These are phyloP conservation scores for Tryphoninae sp. DNA, from an alignment of 2,888 invertebrate genomes.

Conservation along the genomic window DNA sequence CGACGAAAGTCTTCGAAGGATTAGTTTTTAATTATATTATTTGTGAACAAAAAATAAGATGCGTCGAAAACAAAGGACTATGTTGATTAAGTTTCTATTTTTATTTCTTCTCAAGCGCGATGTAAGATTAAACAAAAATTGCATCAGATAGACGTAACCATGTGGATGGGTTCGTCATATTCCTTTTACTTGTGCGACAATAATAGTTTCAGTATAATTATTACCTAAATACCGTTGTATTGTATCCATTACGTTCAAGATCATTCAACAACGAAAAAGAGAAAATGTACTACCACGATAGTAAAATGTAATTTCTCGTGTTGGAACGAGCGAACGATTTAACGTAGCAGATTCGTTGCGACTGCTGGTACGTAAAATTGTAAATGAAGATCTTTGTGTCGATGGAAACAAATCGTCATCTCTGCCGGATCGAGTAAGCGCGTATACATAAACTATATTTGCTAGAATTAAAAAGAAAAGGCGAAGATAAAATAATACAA, in stretches of 20 bases:
- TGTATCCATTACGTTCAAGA: slow-evolving; percentile 18
- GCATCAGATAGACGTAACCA: slow-evolving; percentile 5
- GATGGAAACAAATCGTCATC: slow-evolving; percentile 38
- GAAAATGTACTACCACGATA: neutral
- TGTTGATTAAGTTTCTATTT: neutral
- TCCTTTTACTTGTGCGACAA: slow-evolving; percentile 57
- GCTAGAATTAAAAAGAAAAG: slow-evolving; percentile 23
- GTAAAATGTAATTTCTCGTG: slow-evolving; percentile 20
- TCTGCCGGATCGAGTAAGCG: slow-evolving; percentile 14
- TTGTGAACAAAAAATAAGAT: no score
- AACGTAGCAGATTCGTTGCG: neutral
- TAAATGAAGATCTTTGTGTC: slow-evolving; percentile 10
- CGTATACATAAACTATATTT: slow-evolving; percentile 34
- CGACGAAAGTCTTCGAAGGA: slow-evolving; percentile 24
- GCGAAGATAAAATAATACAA: slow-evolving; percentile 1
- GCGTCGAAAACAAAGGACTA: neutral
- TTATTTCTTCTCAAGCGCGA: slow-evolving; percentile 1
- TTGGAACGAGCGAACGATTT: neutral
- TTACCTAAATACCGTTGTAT: slow-evolving; percentile 10
- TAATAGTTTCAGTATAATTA: slow-evolving; percentile 51
- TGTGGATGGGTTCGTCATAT: slow-evolving; percentile 17
- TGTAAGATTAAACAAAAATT: slow-evolving; percentile 21
- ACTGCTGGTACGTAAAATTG: slow-evolving; percentile 1
- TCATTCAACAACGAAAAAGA: slow-evolving; percentile 37
- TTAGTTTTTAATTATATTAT: slow-evolving; percentile 6